phyloP scores from a whole-genome alignment of 2,888 invertebrate genomes.

The Helobdella robusta region DNA sequence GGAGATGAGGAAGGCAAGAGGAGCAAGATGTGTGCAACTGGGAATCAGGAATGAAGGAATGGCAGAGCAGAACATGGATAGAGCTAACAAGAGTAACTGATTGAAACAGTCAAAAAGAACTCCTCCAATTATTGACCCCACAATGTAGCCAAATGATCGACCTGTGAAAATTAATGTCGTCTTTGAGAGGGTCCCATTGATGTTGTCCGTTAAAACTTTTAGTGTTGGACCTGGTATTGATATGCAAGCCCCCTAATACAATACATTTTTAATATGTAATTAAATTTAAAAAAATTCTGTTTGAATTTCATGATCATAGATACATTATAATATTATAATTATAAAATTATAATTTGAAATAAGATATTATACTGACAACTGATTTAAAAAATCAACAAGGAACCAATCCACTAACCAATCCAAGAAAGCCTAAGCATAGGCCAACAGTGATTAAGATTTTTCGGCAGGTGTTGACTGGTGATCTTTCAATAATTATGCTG shows the following conservation, averaged over 20 bases:
- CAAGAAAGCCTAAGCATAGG: no score
- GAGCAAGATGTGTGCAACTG: slow-evolving; percentile 45
- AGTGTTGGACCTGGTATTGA: slow-evolving; percentile 51
- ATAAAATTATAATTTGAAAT: no score
- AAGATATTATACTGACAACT: no score
- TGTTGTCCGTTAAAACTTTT: slow-evolving; percentile 45
- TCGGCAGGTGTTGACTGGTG: no score
- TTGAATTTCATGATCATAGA: no score
- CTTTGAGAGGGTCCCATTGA: slow-evolving; percentile 41
- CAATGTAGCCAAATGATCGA: slow-evolving; percentile 49
- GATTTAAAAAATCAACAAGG: no score
- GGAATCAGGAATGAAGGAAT: slow-evolving; percentile 48
- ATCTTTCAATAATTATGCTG: no score
- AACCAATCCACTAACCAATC: no score
- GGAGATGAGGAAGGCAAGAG: slow-evolving; percentile 44
- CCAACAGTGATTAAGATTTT: no score
- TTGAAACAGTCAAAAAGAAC: slow-evolving; percentile 45
- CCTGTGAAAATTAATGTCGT: slow-evolving; percentile 48
- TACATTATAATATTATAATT: no score
- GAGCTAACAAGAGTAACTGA: slow-evolving; percentile 48
- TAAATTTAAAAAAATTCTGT: no score
- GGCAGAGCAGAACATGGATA: slow-evolving; percentile 46
- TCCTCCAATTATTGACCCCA: slow-evolving; percentile 49
- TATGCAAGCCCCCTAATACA: slow-evolving; percentile 51
- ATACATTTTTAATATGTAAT: no score